A percentile compares a stretch with the other conserved stretches of the same genome.
Conservation (phyloP, 2,888 invertebrate species). For the Tryphoninae sp. region DNA sequence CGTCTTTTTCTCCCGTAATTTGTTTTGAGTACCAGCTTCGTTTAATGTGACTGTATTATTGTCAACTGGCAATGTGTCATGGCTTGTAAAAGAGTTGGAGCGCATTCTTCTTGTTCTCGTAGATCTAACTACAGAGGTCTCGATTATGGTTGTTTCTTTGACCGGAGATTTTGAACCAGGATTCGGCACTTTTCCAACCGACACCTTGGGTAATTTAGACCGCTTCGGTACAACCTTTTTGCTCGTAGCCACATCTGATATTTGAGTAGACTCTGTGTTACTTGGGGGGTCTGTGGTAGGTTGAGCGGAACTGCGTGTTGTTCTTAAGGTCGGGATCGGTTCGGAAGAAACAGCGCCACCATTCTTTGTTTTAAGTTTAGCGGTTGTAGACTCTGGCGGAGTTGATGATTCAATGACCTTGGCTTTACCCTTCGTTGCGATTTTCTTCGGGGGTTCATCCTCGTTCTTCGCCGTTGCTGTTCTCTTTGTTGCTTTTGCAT, state of each 20-base stretch:
- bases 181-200: neutral
- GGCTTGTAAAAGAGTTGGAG: slow-evolving; percentile 43
- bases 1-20: neutral
- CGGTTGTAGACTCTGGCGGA: neutral
- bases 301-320: neutral
- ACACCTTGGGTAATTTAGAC: neutral
- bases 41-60: neutral
- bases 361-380: slow-evolving; percentile 23
- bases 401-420: neutral
- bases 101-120: slow-evolving; percentile 37
- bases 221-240: slow-evolving; percentile 3
- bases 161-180: neutral
- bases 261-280: neutral
- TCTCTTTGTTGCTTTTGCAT: slow-evolving; percentile 16
- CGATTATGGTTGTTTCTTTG: neutral
- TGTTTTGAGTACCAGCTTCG: slow-evolving; percentile 12
- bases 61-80: neutral
- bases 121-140: neutral
- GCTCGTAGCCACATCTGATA: neutral
- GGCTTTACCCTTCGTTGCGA: neutral
- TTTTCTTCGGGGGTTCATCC: slow-evolving; percentile 33
- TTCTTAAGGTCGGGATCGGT: neutral
- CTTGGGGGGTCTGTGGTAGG: neutral
- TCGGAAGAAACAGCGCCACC: slow-evolving; percentile 18
- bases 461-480: slow-evolving; percentile 4